Evolutionary conservation across 1,140 invertebrate genomes (phyloP), one percentile per base, ranked within the genome.

Genomic region (Eriosoma lanigerum): DNA sequence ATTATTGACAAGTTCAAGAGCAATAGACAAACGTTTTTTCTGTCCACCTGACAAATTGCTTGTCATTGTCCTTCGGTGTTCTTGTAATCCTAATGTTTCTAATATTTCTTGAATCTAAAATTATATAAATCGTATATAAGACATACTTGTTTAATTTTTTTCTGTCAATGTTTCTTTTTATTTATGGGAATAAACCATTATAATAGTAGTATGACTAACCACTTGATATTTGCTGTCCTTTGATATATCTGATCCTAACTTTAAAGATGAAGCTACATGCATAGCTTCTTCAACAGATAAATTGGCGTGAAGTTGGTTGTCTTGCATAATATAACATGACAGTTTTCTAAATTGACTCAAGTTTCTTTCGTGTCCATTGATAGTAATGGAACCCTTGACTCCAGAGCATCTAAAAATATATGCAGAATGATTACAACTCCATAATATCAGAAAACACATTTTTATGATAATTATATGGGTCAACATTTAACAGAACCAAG

Each of bases 311-410:
- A 98, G 89, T 85, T 98, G 94, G 88, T 98, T 98, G 85, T 98
- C 95, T 86, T 98, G 97, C 95, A 98, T 98, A 85, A 98, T 98
- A 87, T 98, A 98, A 84, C 94, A 96, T 0, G 95, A 96, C 82
- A 97, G 89, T 88, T 98, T 98, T 52, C 95, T 90, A 87, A 98
- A 98, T 82, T 91, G 90, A 81, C 94, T 92, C 81, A 97, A 86
- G 86, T 97, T 94, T 76, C 96, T 90, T 84, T 95, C 93, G 82
- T 91, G 89, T 0, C 93, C 94, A 85, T 97, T 97, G 86, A 94
- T 93, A 72, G 92, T 92, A 76, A 94, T 92, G 82, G 91, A 92
- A 24, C 93, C 93, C 83, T 92, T 90, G 85, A 91, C 90, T 60
- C 91, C 92, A 29, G 89, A 89, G 8, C 91, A 92, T 86, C 93